Percentiles rank a stretch among this genome's conserved stretches.
Evolutionary conservation across 23 tunicate genomes (phyloP).

Genomic region (Phallusia fumigata): DNA sequence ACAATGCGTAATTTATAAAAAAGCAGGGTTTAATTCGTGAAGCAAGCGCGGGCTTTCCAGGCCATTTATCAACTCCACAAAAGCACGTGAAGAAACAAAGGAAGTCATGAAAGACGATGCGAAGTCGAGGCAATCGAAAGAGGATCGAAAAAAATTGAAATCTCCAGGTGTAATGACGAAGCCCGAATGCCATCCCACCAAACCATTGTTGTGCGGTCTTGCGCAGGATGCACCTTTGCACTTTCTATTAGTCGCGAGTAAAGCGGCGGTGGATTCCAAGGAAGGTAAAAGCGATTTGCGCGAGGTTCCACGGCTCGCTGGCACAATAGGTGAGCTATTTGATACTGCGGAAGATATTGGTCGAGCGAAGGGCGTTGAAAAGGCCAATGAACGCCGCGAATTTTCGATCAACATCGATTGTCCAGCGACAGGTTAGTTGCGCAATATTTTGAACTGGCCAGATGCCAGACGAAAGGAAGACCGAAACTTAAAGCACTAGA

Average conservation of each 20-base stretch:
- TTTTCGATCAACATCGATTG: too few relatives aligned
- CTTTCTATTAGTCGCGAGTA: background rate
- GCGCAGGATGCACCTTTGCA: slow-evolving; percentile 3
- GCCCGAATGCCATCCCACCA: background rate
- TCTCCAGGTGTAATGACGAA: background rate
- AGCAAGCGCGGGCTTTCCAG: background rate
- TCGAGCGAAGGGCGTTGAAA: background rate
- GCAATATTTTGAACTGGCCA: too few relatives aligned
- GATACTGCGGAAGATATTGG: background rate
- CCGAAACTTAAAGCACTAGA: too few relatives aligned
- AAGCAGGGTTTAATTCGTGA: too few relatives aligned
- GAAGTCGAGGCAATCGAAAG: background rate
- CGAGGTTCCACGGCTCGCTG: background rate
- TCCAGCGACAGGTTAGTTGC: too few relatives aligned
- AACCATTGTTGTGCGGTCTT: background rate
- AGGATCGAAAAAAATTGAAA: background rate
- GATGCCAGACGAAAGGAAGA: too few relatives aligned
- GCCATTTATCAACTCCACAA: background rate
- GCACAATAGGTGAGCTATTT: background rate
- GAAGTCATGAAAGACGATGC: slow-evolving; percentile 1
- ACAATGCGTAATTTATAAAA: too few relatives aligned
- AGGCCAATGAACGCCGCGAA: too few relatives aligned
- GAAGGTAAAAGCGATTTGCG: background rate
- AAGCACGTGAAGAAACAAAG: background rate
- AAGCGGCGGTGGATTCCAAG: background rate